phyloP scores from a whole-genome alignment of 2,113 vertebrate genomes.

The Psammodynastes pulverulentus region DNA sequence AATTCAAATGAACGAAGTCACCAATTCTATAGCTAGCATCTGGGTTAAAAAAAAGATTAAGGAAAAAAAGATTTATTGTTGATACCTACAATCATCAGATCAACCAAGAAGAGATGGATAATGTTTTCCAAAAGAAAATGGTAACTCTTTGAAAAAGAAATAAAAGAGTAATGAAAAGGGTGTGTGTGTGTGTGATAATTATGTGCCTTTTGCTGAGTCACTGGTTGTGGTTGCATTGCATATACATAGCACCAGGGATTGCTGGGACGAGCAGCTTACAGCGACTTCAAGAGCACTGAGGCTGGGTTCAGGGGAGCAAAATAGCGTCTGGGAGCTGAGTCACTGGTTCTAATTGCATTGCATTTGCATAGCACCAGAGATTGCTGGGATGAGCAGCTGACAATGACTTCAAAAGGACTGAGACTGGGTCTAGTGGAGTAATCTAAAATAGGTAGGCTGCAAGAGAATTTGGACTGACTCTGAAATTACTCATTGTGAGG shows the following conservation, averaged over 20 bases:
- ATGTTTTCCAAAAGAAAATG: not conserved
- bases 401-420: too few species aligned
- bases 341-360: not conserved
- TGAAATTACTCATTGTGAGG: not conserved
- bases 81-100: not conserved
- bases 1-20: not conserved
- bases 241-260: too few species aligned
- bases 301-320: too few species aligned
- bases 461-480: not conserved
- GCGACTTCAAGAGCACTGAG: too few species aligned
- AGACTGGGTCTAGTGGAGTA: not conserved
- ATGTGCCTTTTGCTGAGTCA: not conserved
- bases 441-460: too few species aligned
- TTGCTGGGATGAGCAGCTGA: too few species aligned
- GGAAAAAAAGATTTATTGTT: not conserved
- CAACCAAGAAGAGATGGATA: not conserved
- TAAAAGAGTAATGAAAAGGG: not conserved
- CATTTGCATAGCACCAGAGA: not conserved
- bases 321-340: too few species aligned
- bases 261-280: too few species aligned
- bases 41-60: not conserved
- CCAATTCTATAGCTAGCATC: not conserved
- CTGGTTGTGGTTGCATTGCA: too few species aligned
- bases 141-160: not conserved
- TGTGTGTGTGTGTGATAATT: not conserved